Conservation (phyloP, 2,113 vertebrate genomes). For the Psilopsiagon aurifrons region DNA sequence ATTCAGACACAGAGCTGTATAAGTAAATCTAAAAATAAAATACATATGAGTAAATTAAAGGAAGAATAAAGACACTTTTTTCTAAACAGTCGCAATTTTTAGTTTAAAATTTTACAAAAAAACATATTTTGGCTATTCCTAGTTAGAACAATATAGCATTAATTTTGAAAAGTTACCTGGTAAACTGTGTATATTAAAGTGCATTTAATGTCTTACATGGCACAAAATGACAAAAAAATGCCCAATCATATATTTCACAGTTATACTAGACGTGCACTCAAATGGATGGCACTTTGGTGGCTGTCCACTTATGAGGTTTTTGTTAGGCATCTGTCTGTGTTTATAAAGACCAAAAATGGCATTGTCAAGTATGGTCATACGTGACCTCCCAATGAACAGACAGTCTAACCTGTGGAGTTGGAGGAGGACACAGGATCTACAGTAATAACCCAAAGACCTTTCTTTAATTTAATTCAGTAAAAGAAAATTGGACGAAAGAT, state of each 20-base stretch:
- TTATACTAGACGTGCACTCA: neutral
- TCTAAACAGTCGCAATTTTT: neutral
- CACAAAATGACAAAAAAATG: neutral
- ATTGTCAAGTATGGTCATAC: neutral
- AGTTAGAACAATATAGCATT: neutral
- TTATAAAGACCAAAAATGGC: neutral
- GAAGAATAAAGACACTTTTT: neutral
- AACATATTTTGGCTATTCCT: neutral
- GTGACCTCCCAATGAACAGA: neutral
- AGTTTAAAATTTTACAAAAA: neutral
- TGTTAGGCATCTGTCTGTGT: neutral
- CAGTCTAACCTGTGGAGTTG: no score
- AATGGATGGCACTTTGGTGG: neutral
- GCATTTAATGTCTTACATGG: neutral
- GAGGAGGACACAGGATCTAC: neutral
- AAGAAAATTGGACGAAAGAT: neutral
- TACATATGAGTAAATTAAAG: neutral
- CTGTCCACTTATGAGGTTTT: neutral
- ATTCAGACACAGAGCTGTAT: neutral
- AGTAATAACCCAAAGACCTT: no score
- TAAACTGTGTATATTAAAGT: neutral
- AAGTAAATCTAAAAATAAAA: neutral
- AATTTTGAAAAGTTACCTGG: neutral
- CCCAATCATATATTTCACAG: neutral
- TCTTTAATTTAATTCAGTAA: neutral